These are phyloP conservation scores for Hemibates koningsi DNA, from an alignment of 2,113 vertebrate genomes.

Conservation along the genomic window DNA sequence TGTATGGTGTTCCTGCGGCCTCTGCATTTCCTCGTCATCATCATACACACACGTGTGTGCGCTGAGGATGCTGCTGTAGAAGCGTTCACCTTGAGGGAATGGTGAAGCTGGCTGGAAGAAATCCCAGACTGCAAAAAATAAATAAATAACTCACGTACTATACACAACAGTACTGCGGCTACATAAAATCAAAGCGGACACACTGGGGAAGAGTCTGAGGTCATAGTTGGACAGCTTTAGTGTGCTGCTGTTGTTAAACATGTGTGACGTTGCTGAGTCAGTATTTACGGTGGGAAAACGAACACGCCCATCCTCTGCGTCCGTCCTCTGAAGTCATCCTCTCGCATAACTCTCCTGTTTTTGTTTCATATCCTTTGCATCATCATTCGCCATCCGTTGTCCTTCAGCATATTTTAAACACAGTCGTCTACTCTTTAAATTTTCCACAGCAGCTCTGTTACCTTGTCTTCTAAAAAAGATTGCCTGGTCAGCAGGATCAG, in stretches of 20 bases:
- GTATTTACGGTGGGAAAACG: neutral
- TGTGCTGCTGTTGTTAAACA: neutral
- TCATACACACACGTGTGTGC: neutral
- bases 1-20: neutral
- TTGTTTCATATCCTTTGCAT: neutral
- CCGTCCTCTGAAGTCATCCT: neutral
- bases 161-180: neutral
- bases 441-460: neutral
- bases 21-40: neutral
- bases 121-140: neutral
- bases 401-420: fast-evolving
- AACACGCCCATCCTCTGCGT: neutral
- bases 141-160: fast-evolving
- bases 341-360: neutral
- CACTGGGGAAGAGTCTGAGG: neutral
- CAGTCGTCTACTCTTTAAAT: neutral
- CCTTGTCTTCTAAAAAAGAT: neutral
- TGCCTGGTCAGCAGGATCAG: neutral
- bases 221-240: neutral
- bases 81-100: neutral
- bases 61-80: neutral
- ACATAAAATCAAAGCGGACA: neutral
- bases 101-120: neutral
- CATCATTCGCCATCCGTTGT: fast-evolving
- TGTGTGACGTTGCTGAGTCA: neutral